Conservation (phyloP, 1,140 invertebrate species). For the Eumaeus atala region DNA sequence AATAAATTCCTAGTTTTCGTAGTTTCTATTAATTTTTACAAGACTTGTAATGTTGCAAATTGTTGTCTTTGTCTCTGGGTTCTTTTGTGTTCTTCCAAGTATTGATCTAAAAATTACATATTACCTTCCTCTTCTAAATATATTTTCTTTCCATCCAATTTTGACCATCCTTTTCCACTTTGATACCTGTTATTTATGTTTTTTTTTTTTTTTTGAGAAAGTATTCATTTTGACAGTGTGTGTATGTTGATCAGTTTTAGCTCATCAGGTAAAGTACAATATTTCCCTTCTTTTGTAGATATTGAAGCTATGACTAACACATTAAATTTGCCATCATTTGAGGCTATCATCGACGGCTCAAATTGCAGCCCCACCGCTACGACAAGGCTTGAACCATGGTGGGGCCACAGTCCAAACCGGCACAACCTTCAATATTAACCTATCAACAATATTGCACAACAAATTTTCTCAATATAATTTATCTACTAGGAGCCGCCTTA, state of each 20-base stretch:
- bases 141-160: conserved; percentile 24
- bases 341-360: too few species aligned
- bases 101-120: conserved; percentile 29
- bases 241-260: too few species aligned
- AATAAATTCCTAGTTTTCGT: too few species aligned
- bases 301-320: not conserved
- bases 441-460: too few species aligned
- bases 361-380: not conserved
- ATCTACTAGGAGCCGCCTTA: too few species aligned
- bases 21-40: conserved; percentile 26
- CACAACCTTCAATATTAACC: too few species aligned
- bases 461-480: too few species aligned
- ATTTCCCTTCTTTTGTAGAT: conserved; percentile 18
- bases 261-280: not conserved
- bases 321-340: too few species aligned
- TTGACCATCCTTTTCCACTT: conserved; percentile 29
- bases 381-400: too few species aligned
- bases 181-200: conserved; percentile 25
- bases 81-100: conserved; percentile 24
- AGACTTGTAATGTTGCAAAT: too few species aligned
- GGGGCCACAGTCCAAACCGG: too few species aligned
- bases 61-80: conserved; percentile 20
- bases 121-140: conserved; percentile 28
- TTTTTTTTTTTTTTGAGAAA: conserved; percentile 28
- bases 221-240: conserved; percentile 15